Percentiles rank a stretch among this genome's conserved stretches.
Conservation (phyloP, 2,797 vertebrate species). For the Rhinella marina region DNA sequence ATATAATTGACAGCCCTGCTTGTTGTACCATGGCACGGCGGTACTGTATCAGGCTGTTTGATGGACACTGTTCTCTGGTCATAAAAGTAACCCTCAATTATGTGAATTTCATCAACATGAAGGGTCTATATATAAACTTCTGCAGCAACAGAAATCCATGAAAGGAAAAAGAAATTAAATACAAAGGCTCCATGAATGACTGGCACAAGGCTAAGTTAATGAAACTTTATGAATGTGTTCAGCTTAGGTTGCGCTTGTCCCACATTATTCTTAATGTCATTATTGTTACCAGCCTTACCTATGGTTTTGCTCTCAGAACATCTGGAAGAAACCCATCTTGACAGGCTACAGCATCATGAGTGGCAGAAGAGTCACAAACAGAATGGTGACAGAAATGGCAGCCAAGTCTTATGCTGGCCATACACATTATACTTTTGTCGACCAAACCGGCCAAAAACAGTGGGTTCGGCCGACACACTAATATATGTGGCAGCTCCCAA, state of each 20-base stretch:
- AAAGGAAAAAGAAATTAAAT: neutral
- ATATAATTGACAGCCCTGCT: neutral
- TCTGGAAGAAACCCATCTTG: neutral
- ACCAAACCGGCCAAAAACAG: no score
- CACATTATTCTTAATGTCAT: neutral
- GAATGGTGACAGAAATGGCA: neutral
- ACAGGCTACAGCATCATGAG: neutral
- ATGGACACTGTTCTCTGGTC: neutral
- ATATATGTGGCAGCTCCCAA: no score
- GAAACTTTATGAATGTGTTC: neutral
- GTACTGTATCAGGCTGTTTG: neutral
- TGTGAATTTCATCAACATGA: slow-evolving; percentile 15
- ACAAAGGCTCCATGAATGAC: neutral
- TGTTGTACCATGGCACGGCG: neutral
- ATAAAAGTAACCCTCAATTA: neutral
- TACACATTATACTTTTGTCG: no score
- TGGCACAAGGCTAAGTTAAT: neutral
- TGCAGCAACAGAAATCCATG: neutral
- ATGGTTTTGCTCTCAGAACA: no score
- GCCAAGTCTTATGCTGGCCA: neutral
- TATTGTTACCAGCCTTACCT: neutral
- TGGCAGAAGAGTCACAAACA: neutral
- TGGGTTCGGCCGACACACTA: no score
- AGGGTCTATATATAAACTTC: neutral
- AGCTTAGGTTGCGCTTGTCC: neutral